A percentile compares a stretch with the other conserved stretches of the same genome.
phyloP scores from a whole-genome alignment of 2,797 vertebrate species.

The Sarcoramphus papa region DNA sequence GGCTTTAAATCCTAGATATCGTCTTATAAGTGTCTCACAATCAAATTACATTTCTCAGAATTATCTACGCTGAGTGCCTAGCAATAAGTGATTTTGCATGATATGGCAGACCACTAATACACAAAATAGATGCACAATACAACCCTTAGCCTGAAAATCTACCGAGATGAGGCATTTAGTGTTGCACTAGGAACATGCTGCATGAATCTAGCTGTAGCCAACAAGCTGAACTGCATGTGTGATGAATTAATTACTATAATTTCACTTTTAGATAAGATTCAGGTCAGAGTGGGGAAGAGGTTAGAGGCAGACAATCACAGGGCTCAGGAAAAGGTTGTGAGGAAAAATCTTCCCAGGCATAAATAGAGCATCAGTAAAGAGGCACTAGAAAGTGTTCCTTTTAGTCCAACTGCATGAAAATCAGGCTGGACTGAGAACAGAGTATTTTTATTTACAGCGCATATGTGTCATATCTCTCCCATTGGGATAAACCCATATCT shows the following conservation, averaged over 20 bases:
- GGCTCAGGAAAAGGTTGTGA: not conserved
- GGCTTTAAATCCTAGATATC: slow-evolving; percentile 42
- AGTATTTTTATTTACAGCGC: not conserved
- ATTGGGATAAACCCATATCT: not conserved
- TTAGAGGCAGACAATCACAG: not conserved
- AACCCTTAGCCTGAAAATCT: slow-evolving; percentile 17
- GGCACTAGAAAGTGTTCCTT: not conserved
- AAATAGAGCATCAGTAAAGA: not conserved
- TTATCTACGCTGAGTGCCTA: not conserved
- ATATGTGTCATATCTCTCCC: not conserved
- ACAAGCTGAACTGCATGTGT: not conserved
- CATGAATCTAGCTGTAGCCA: not conserved
- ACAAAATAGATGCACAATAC: slow-evolving; percentile 11
- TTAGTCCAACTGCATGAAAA: not conserved
- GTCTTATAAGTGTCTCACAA: slow-evolving; percentile 35
- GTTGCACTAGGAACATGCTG: not conserved
- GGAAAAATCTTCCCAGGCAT: not conserved
- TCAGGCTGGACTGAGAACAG: not conserved
- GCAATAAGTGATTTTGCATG: not conserved
- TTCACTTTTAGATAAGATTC: slow-evolving; percentile 14
- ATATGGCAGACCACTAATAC: not conserved
- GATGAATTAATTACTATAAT: slow-evolving; percentile 37
- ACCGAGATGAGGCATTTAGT: not conserved
- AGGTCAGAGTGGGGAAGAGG: not conserved
- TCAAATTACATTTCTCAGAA: slow-evolving; percentile 53